phyloP scores from a whole-genome alignment of 37 sponge, comb jelly and placozoan species.

The Halichondria panicea region DNA sequence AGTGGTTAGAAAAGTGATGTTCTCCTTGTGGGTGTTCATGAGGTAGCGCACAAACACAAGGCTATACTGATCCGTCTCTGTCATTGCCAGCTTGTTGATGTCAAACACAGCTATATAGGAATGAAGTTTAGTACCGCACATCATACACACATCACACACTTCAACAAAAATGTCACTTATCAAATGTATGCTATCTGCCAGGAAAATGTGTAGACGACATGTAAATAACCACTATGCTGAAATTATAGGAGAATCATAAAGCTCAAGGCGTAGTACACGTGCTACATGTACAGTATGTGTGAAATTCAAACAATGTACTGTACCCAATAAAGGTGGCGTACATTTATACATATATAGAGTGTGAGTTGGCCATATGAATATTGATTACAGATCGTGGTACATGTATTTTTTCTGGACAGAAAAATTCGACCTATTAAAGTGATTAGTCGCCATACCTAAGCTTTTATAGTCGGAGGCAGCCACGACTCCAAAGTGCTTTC shows the following conservation, averaged over 20 bases:
- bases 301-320: too few relatives aligned
- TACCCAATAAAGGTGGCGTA: too few relatives aligned
- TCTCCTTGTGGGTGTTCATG: conserved; percentile 17
- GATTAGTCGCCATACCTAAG: conserved; percentile 22
- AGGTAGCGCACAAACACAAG: conserved; percentile 48
- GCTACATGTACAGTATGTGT: too few relatives aligned
- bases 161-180: neutral
- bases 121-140: neutral
- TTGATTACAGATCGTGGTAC: too few relatives aligned
- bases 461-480: conserved; percentile 55
- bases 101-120: conserved; percentile 52
- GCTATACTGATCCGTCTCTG: conserved; percentile 30
- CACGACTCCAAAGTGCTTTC: conserved; percentile 60
- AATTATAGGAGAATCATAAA: neutral
- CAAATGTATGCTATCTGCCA: neutral
- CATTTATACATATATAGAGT: too few relatives aligned
- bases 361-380: too few relatives aligned
- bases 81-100: conserved; percentile 41
- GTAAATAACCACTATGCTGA: neutral
- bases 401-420: too few relatives aligned
- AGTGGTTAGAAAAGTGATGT: conserved; percentile 33
- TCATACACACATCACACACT: neutral
- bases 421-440: neutral
- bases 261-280: neutral
- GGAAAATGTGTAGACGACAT: neutral